Percentiles rank a stretch among this genome's conserved stretches.
Conservation (phyloP, 2,797 vertebrate species). For the Myioborus miniatus region DNA sequence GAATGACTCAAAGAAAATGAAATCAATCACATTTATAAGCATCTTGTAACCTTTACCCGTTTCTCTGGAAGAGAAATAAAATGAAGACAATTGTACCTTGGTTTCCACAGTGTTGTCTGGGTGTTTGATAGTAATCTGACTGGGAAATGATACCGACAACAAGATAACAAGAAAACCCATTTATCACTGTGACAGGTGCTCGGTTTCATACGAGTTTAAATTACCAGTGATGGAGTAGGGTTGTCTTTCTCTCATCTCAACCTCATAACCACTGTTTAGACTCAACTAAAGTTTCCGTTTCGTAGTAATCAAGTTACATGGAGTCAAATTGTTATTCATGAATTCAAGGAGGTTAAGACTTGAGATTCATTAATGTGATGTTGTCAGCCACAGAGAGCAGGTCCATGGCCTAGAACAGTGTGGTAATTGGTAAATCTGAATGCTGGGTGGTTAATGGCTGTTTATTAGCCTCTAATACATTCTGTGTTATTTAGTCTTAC, state of each 20-base stretch:
- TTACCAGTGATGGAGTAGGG: constrained; percentile 66
- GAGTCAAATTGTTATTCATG: constrained; percentile 60
- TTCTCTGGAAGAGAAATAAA: constrained; percentile 51
- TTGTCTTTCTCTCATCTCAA: constrained; percentile 65
- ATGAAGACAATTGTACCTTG: constrained; percentile 42
- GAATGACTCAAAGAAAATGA: constrained; percentile 54
- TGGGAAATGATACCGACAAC: constrained; percentile 66
- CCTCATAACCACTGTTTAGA: constrained; percentile 62
- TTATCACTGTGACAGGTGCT: constrained; percentile 69
- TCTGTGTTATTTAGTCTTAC: constrained; percentile 51
- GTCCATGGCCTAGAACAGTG: not conserved
- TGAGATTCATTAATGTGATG: constrained; percentile 45
- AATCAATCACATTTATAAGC: constrained; percentile 52
- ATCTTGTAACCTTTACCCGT: constrained; percentile 10
- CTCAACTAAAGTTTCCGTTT: constrained; percentile 62
- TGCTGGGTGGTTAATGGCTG: constrained; percentile 30
- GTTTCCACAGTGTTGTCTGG: constrained; percentile 10
- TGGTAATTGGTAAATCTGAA: constrained; percentile 47
- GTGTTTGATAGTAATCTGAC: constrained; percentile 62
- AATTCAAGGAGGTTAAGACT: constrained; percentile 50
- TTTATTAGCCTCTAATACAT: constrained; percentile 60
- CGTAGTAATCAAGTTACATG: constrained; percentile 50
- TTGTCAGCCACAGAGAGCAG: constrained; percentile 2
- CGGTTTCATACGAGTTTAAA: constrained; percentile 63
- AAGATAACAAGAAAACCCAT: constrained; percentile 72